phyloP scores from a whole-genome alignment of 2,888 invertebrate genomes.

The Tinea semifulvella region DNA sequence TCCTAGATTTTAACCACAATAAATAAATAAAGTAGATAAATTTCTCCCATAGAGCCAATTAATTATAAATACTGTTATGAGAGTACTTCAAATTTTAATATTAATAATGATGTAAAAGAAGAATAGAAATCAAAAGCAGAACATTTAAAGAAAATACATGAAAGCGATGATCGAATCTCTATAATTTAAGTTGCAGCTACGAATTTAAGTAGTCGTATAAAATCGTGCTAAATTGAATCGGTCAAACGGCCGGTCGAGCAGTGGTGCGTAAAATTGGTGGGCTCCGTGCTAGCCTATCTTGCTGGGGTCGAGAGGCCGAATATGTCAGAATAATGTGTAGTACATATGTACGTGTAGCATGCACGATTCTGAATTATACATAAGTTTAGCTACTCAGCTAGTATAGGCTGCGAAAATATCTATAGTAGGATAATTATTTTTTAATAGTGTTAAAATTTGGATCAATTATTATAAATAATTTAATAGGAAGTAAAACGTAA shows the following conservation, averaged over 20 bases:
- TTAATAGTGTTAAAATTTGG: too few species aligned
- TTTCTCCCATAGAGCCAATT: too few species aligned
- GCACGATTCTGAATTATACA: conserved; percentile 48
- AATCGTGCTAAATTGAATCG: conserved; percentile 65
- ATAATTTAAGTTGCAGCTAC: conserved; percentile 52
- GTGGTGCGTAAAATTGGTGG: conserved; percentile 61
- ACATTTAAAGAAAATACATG: too few species aligned
- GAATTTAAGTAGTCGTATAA: conserved; percentile 49
- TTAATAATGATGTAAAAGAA: too few species aligned
- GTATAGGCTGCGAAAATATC: conserved; percentile 22
- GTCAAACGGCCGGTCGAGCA: conserved; percentile 35
- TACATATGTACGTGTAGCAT: conserved; percentile 14
- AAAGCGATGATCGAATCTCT: too few species aligned
- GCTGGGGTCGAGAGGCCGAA: conserved; percentile 25
- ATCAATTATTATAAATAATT: too few species aligned
- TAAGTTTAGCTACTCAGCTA: conserved; percentile 54
- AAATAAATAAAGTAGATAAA: too few species aligned
- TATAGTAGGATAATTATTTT: not conserved
- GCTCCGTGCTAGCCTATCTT: conserved; percentile 47
- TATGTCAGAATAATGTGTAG: conserved; percentile 1
- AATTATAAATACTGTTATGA: too few species aligned
- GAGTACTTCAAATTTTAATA: too few species aligned
- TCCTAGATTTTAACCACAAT: too few species aligned
- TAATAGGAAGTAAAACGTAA: too few species aligned
- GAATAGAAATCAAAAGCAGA: too few species aligned